Conservation (phyloP, 2,113 vertebrate species). For the Ctenodactylus gundi region DNA sequence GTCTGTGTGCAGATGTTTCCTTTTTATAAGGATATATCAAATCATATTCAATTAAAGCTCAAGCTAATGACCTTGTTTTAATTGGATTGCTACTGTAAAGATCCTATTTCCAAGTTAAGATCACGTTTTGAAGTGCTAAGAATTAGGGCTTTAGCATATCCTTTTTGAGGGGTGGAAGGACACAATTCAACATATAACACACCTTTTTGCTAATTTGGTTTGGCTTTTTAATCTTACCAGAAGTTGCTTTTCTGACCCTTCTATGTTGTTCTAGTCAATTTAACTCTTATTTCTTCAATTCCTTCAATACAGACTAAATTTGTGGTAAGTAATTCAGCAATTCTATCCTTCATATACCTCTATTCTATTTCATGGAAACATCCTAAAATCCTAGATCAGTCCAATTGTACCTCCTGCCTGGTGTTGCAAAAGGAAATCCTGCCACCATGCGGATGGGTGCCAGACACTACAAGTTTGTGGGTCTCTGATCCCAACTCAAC, state of each 20-base stretch:
- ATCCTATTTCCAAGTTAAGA: not conserved
- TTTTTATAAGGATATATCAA: conserved; percentile 6
- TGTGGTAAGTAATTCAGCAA: not conserved
- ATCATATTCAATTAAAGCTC: not conserved
- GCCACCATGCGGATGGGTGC: not conserved
- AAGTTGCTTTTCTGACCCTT: not conserved
- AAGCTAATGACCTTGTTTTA: not conserved
- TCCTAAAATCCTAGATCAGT: not conserved
- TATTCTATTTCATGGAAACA: not conserved
- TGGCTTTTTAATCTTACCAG: not conserved
- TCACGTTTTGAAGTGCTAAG: not conserved
- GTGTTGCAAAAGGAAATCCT: not conserved
- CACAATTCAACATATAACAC: not conserved
- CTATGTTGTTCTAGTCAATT: not conserved
- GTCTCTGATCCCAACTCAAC: not conserved
- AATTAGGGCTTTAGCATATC: not conserved
- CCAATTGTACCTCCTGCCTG: not conserved
- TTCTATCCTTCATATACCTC: not conserved
- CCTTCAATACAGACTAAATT: not conserved
- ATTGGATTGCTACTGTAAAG: not conserved
- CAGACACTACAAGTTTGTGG: not conserved
- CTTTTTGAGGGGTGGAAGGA: not conserved
- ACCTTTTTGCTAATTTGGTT: not conserved
- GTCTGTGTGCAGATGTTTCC: not conserved
- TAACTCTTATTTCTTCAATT: not conserved